These are phyloP conservation scores for Pimpla rufipes DNA, from an alignment of 2,888 invertebrate genomes.

Conservation along the genomic window DNA sequence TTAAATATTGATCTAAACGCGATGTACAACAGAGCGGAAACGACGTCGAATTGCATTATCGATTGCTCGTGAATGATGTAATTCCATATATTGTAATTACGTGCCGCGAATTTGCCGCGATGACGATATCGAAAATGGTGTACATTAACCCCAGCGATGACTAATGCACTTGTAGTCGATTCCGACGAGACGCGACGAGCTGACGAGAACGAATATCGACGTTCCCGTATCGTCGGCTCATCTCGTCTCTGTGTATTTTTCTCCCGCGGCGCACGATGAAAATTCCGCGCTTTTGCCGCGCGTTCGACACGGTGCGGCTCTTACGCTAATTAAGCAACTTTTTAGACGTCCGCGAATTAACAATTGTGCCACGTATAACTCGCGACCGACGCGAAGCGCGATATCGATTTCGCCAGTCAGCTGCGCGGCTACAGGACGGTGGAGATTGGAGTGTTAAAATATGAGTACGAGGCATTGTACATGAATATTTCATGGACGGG, in stretches of 20 bases:
- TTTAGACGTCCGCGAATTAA: conserved; percentile 7
- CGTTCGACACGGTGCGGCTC: conserved; percentile 8
- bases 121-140: background rate
- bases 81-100: background rate
- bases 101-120: background rate
- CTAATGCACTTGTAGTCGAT: too few relatives aligned
- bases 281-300: background rate
- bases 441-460: conserved; percentile 7
- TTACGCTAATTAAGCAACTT: conserved; percentile 40
- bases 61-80: background rate
- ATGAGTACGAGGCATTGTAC: background rate
- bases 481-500: conserved; percentile 3
- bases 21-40: background rate
- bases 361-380: conserved; percentile 11
- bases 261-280: background rate
- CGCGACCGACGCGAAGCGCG: background rate
- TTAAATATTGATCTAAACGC: conserved; percentile 12
- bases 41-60: background rate
- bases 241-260: conserved; percentile 7
- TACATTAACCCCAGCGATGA: too few relatives aligned
- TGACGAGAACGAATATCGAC: too few relatives aligned
- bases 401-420: background rate
- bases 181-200: too few relatives aligned
- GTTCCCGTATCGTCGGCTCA: too few relatives aligned
- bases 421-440: too few relatives aligned